phyloP scores from a whole-genome alignment of 2,113 vertebrate species.

The Macaca fascicularis region T2T-MFA8v1.1 NC_088395.1:40367001-40367500 shows the following conservation, averaged over 20 bases:
- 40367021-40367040: not conserved
- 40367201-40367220: not conserved
- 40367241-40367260: not conserved
- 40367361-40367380: not conserved
- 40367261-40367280: not conserved
- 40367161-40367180: not conserved
- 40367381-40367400: not conserved
- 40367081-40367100: not conserved
- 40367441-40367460: not conserved
- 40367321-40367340: not conserved
- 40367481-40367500: not conserved
- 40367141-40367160: no score
- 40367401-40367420: not conserved
- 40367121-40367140: no score
- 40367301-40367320: not conserved
- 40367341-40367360: not conserved
- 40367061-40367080: not conserved
- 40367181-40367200: not conserved
- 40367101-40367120: no score
- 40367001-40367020: not conserved
- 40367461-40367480: not conserved
- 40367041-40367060: not conserved
- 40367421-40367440: not conserved
- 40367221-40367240: not conserved
- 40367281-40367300: not conserved